Percentiles rank a stretch among this genome's conserved stretches.
phyloP scores from a whole-genome alignment of 2,797 vertebrate genomes.

The Leuciscus waleckii region DNA sequence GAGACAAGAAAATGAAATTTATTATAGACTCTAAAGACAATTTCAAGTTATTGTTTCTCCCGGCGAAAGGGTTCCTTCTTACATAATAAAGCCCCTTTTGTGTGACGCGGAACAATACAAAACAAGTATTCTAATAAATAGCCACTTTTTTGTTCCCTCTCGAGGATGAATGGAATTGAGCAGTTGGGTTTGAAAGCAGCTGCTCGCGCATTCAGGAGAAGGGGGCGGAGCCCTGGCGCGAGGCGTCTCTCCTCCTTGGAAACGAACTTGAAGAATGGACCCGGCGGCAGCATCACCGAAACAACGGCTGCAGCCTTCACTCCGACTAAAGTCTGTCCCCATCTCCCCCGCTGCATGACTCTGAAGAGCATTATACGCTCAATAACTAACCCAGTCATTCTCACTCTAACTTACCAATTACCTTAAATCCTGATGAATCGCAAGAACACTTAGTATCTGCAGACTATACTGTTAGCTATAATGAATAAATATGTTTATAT shows the following conservation, averaged over 20 bases:
- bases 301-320: constrained; percentile 58
- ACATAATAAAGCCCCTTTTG: constrained; percentile 98
- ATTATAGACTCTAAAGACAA: constrained; percentile 98
- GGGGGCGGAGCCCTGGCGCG: constrained; percentile 85
- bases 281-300: constrained; percentile 46
- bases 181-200: constrained; percentile 94
- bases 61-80: constrained; percentile 84
- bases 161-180: constrained; percentile 93
- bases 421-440: not conserved
- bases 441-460: not conserved
- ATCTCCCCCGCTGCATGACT: not conserved
- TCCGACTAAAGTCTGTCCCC: constrained; percentile 19
- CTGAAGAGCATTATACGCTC: constrained; percentile 5
- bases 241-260: constrained; percentile 73
- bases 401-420: constrained; percentile 26
- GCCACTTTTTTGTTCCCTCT: constrained; percentile 92
- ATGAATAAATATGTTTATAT: no score
- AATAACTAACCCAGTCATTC: constrained; percentile 21
- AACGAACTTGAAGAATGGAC: constrained; percentile 76
- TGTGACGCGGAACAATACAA: constrained; percentile 95
- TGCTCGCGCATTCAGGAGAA: constrained; percentile 84
- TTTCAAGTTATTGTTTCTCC: constrained; percentile 99
- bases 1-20: constrained; percentile 95
- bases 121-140: constrained; percentile 99
- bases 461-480: not conserved